Conservation (phyloP, 2,888 invertebrate genomes). For the Acronicta psi region DNA sequence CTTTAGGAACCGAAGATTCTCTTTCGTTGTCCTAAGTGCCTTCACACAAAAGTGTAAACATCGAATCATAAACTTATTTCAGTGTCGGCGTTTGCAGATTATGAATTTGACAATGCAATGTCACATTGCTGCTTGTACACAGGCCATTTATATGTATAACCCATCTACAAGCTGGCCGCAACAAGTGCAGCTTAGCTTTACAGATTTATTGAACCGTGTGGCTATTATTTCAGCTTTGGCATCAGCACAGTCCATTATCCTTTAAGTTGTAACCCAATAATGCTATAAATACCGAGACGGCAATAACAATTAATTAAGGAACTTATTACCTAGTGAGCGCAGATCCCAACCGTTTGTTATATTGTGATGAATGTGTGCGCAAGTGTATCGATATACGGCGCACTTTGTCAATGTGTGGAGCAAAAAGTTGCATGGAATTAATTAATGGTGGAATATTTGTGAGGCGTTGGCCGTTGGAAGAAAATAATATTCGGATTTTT, state of each 20-base stretch:
- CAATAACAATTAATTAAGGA: slow-evolving; percentile 80
- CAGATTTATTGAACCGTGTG: background rate
- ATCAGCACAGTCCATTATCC: slow-evolving; percentile 31
- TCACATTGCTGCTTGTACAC: background rate
- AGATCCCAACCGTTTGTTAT: slow-evolving; percentile 63
- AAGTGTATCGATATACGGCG: slow-evolving; percentile 37
- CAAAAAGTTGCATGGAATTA: slow-evolving; percentile 41
- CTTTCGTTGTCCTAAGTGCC: no score
- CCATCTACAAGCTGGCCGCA: background rate
- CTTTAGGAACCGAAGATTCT: no score
- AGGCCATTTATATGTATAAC: background rate
- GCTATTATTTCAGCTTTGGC: background rate
- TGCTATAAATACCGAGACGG: slow-evolving; percentile 61
- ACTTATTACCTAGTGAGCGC: slow-evolving; percentile 68
- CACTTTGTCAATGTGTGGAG: slow-evolving; percentile 27
- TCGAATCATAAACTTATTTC: no score
- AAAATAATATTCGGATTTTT: no score
- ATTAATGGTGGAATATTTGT: slow-evolving; percentile 23
- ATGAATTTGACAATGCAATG: no score
- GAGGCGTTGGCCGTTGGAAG: background rate
- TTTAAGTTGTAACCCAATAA: slow-evolving; percentile 56
- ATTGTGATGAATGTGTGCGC: slow-evolving; percentile 61
- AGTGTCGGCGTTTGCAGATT: no score
- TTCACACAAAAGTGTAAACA: no score
- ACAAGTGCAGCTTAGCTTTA: background rate